Base-by-base conservation (phyloP, 2,113 vertebrate genomes). In the Dasyurus viverrinus region DNA sequence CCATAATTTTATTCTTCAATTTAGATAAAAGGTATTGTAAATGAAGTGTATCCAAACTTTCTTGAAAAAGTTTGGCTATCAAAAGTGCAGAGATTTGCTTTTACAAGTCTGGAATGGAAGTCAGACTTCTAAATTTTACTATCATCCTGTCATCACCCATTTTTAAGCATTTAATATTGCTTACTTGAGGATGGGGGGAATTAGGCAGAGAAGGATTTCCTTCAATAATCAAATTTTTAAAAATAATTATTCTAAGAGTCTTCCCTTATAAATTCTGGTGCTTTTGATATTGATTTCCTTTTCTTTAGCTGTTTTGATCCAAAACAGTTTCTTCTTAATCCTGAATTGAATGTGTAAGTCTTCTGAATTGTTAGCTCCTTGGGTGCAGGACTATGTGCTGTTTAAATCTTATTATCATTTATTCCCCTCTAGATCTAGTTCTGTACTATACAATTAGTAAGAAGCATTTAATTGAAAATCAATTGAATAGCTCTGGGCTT, bases 51-150 rank as follows among this genome's bases (percentile, higher is more conserved):
- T 55, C 84, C 89, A 36, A 89, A 91, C 27, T 19, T 53, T 91
- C 53, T 90, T 14, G 57, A 30, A 94, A 92, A 92, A 26, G 54
- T 53, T n/a, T 36, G 89, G 48, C 54, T 93, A 76, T n/a, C 3
- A 7, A 46, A 91, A 76, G 26, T 52, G 50, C 76, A 89, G 52
- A 42, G 50, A 76, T 89, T 94, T 97, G 52, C 90, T 94, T 84
- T 57, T 89, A 60, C 89, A 36, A 0, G 0, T 50, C 1, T 3
- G 55, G 0, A 0, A 16, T 26, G 48, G 46, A 93, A 47, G 36
- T 76, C 24, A 89, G 30, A 84, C 16, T 42, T 42, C 16, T 8
- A 42, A 84, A 84, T 84, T 84, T 84, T 84, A 16, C 36, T 42
- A 23, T 42, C 1, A 0, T 6, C n/a, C 16, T 84, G 36, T 84